A percentile compares a stretch with the other conserved stretches of the same genome.
Conservation (phyloP, 2,888 invertebrate genomes). For the Amaurobius ferox region DNA sequence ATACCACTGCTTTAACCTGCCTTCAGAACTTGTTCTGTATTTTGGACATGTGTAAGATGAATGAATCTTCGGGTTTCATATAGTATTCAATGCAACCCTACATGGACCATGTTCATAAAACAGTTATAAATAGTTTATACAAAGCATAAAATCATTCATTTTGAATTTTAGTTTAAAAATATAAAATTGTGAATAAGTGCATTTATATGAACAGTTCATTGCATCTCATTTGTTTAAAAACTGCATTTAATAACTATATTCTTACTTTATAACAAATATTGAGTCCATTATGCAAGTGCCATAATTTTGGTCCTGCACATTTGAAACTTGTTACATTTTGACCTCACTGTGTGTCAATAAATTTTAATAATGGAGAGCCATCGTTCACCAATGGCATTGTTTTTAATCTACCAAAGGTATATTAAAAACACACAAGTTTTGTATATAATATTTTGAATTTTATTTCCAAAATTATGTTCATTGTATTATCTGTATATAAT, state of each 20-base stretch:
- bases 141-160: not conserved
- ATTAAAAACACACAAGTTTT: conserved; percentile 23
- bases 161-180: not conserved
- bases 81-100: not conserved
- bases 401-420: conserved; percentile 58
- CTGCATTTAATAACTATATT: conserved; percentile 28
- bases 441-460: conserved; percentile 30
- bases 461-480: not conserved
- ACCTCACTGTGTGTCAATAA: conserved; percentile 49
- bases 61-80: not conserved
- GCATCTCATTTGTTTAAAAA: conserved; percentile 30
- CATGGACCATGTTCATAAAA: not conserved
- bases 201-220: conserved; percentile 27
- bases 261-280: conserved; percentile 17
- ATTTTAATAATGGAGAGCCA: conserved; percentile 53
- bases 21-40: conserved; percentile 13
- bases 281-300: conserved; percentile 38
- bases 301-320: conserved; percentile 15
- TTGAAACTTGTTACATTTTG: conserved; percentile 57
- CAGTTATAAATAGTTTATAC: not conserved
- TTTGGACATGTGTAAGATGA: conserved; percentile 1
- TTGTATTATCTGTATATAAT: conserved; percentile 9
- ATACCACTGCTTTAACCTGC: conserved; percentile 13
- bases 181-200: conserved; percentile 34
- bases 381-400: conserved; percentile 42